Evolutionary conservation across 2,888 invertebrate genomes (phyloP).

Genomic region (Melolontha melolontha): DNA sequence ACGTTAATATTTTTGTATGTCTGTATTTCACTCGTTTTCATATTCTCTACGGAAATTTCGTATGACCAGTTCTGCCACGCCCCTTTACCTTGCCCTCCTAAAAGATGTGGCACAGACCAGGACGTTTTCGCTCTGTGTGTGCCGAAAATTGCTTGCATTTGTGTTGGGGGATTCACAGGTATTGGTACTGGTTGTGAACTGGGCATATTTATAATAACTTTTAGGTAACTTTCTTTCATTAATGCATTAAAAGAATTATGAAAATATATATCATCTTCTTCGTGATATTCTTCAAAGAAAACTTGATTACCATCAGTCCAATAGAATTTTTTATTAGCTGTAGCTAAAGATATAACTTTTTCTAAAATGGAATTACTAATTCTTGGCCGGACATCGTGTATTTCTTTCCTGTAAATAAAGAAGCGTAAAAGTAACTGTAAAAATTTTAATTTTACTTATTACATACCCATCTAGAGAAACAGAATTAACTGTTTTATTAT

Average conservation of each 20-base stretch:
- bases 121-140: slow-evolving; percentile 80
- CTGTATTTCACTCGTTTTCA: slow-evolving; percentile 63
- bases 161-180: slow-evolving; percentile 82
- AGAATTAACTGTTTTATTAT: slow-evolving; percentile 81
- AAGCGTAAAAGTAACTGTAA: background rate
- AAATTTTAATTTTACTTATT: slow-evolving; percentile 26
- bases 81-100: slow-evolving; percentile 79
- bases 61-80: slow-evolving; percentile 84
- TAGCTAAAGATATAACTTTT: slow-evolving; percentile 80
- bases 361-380: slow-evolving; percentile 81
- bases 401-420: slow-evolving; percentile 70
- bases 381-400: slow-evolving; percentile 78
- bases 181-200: slow-evolving; percentile 84
- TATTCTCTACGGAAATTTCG: slow-evolving; percentile 76
- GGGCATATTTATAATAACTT: slow-evolving; percentile 70
- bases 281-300: slow-evolving; percentile 83
- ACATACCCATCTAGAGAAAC: slow-evolving; percentile 85
- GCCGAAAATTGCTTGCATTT: slow-evolving; percentile 85
- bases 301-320: slow-evolving; percentile 87
- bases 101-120: slow-evolving; percentile 84
- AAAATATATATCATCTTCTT: slow-evolving; percentile 75
- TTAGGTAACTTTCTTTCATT: slow-evolving; percentile 60
- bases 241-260: slow-evolving; percentile 79
- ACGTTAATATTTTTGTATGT: slow-evolving; percentile 69
- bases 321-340: slow-evolving; percentile 82